These are phyloP conservation scores for Chaenodraco wilsoni DNA, from an alignment of 2,797 vertebrate genomes.

Conservation along the genomic window DNA sequence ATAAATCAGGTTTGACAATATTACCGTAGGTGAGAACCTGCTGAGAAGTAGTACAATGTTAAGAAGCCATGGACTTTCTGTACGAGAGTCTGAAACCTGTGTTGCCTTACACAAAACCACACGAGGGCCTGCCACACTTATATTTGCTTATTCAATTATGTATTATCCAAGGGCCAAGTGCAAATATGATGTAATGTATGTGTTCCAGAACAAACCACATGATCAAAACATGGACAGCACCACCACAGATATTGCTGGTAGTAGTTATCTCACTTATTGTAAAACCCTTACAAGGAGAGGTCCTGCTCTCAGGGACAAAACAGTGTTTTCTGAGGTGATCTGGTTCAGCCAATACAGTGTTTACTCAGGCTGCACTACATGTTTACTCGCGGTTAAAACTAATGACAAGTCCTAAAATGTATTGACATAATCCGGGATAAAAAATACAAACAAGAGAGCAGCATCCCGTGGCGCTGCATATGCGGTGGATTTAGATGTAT, in stretches of 20 bases:
- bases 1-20: slow-evolving; percentile 62
- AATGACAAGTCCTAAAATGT: slow-evolving; percentile 64
- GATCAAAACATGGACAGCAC: slow-evolving; percentile 16
- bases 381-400: slow-evolving; percentile 72
- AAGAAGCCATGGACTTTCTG: slow-evolving; percentile 10
- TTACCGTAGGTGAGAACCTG: slow-evolving; percentile 46
- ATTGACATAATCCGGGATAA: slow-evolving; percentile 49
- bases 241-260: slow-evolving; percentile 15
- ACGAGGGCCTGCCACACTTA: neutral
- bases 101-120: neutral
- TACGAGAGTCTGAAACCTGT: neutral
- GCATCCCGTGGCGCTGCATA: slow-evolving; percentile 13
- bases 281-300: slow-evolving; percentile 65
- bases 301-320: slow-evolving; percentile 37
- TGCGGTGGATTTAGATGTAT: slow-evolving; percentile 14
- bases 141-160: neutral
- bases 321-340: slow-evolving; percentile 55
- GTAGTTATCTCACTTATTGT: slow-evolving; percentile 34
- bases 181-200: neutral
- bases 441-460: slow-evolving; percentile 52
- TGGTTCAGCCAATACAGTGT: slow-evolving; percentile 68
- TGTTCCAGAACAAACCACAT: slow-evolving; percentile 9
- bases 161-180: neutral
- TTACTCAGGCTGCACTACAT: slow-evolving; percentile 66
- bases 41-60: slow-evolving; percentile 50